Base-by-base conservation (phyloP, 1,140 invertebrate genomes). In the Pomacea maculata region DNA sequence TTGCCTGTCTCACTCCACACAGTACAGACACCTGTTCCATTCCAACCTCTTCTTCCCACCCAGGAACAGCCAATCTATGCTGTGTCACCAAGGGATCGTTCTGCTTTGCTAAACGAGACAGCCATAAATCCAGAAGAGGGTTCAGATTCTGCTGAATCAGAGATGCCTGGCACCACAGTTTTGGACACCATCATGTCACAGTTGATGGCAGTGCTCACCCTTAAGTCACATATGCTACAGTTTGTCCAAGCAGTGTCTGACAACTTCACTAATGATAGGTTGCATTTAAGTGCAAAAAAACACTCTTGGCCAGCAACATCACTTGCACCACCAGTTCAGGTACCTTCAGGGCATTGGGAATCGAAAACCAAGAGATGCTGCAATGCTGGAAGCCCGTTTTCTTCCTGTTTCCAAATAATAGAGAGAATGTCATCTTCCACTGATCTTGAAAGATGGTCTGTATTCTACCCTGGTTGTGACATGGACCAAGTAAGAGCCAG, bases 121-220 rank as follows among this genome's bases (percentile, higher is more conserved):
- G 76, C 34, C 7, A 19, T 15, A 10, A 61, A 64, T 65, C 21
- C 65, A 11, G 57, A 61, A 61, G 57, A 61, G 57, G 15, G 57
- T 17, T 61, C 57, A 61, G 57, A 15, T 54, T 14, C 25, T 9
- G 57, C 75, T 19, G 65, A 25, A 12, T 45, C 68, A 17, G 72
- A 54, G n/a, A 61, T 45, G 57, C 73, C 45, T 29, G 63, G 73
- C 9, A 11, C 72, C 34, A 52, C 29, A 25, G n/a, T 83, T 70
- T 45, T 83, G 9, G 71, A 80, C 19, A 78, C 76, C 29, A 77
- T 83, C 3, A 14, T 83, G 34, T 79, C 79, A n/a, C 79, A 83
- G 72, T 19, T 83, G 75, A 79, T 75, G 76, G 76, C 82, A 21
- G 75, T 81, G 14, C 34, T 75, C 12, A 80, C 74, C 29, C 67